Evolutionary conservation across 1,140 invertebrate genomes (phyloP).

Genomic region (Drosophila ohnishii): DNA sequence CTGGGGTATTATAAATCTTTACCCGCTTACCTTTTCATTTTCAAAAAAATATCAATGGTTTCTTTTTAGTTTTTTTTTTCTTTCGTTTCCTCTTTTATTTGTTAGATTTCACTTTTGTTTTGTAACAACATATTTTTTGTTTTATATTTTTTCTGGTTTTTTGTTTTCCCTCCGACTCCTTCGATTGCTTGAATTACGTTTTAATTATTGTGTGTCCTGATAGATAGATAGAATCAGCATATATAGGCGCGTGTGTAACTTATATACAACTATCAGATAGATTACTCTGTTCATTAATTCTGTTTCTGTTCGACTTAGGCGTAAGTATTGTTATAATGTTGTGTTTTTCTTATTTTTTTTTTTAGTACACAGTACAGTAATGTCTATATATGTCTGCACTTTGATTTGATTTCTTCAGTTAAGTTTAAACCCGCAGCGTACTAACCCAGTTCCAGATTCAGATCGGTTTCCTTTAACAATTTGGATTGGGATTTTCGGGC

Average conservation of each 20-base stretch:
- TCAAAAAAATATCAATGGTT: neutral
- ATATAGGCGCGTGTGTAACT: constrained; percentile 30
- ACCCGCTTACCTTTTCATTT: neutral
- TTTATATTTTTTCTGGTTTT: constrained; percentile 15
- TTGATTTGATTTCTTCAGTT: constrained; percentile 38
- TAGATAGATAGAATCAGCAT: constrained; percentile 23
- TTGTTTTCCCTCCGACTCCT: constrained; percentile 1
- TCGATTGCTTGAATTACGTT: constrained; percentile 49
- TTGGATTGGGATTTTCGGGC: neutral
- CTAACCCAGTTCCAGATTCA: constrained; percentile 11
- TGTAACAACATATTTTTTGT: constrained; percentile 36
- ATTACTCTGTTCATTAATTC: constrained; percentile 27
- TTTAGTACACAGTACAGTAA: constrained; percentile 38
- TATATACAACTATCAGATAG: constrained; percentile 48
- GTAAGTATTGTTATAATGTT: constrained; percentile 35
- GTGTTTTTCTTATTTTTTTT: neutral
- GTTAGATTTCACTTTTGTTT: constrained; percentile 49
- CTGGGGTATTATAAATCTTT: too few species aligned
- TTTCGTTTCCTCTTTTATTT: constrained; percentile 37
- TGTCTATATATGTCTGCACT: constrained; percentile 30
- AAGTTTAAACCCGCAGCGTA: constrained; percentile 2
- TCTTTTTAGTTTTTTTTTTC: neutral
- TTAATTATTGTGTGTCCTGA: constrained; percentile 48
- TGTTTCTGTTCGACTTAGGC: constrained; percentile 38
- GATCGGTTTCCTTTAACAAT: constrained; percentile 6